Base-by-base conservation (phyloP, 2,888 invertebrate species). In the Luperina testacea region DNA sequence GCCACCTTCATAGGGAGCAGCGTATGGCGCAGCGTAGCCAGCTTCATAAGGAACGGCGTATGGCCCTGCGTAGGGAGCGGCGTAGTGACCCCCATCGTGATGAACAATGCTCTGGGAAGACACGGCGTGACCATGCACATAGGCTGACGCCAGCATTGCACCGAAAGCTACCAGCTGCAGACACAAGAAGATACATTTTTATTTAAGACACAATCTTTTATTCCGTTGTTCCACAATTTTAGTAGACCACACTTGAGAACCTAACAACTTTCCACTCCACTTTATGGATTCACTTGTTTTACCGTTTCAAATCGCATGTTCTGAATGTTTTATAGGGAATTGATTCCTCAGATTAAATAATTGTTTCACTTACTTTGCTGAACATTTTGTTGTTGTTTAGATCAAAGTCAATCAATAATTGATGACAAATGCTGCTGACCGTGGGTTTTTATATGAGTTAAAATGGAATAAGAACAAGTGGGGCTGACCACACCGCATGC, bases 141-240 rank as follows among this genome's bases (percentile, higher is more conserved):
- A 94, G 63, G 96, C 96, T 8, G 97, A 93, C 70, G 95, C 94
- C 90, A 97, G 86, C 85, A 97, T 87, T 79, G 95, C 94, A 84
- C 94, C 93, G 79, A 97, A 92, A 76, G 95, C 93, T 86, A 96
- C 86, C 84, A 97, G 94, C 97, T 97, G 91, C 11, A 91, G 89
- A 80, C 15, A 75, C 32, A 83, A 72, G 48, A 76, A 45, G 17
- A 76, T 1, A 63, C 42, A 42, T 68, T 74, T 59, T 72, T 24
- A 59, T 67, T 70, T 27, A 51, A 51, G 38, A 59, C 24, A 71
- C 48, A 0, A 38, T 27, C 2, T 63, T 2, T 15, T 20, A 51
- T 38, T 77, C 0, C 4, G n/a, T n/a, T 57, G 15, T 51, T 78
- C 6, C n/a, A 45, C 20, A 72, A 53, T 59, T 69, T 68, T 13